Conservation (phyloP, 1,140 invertebrate genomes). For the Grapholita molesta region DNA sequence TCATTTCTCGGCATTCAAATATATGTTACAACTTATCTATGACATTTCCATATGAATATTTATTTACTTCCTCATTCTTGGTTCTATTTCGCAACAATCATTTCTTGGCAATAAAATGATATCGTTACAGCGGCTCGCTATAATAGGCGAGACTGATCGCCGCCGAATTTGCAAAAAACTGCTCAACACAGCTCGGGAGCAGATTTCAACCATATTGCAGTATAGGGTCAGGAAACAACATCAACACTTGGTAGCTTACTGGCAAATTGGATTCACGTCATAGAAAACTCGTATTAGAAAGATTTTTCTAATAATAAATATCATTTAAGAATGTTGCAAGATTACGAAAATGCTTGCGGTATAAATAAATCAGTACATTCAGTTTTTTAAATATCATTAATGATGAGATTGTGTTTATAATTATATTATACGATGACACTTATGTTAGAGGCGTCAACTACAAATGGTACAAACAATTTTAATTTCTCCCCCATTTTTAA, state of each 20-base stretch:
- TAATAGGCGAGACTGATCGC: constrained; percentile 50
- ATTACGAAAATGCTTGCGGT: too few species aligned
- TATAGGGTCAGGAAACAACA: constrained; percentile 31
- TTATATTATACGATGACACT: too few species aligned
- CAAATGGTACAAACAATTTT: too few species aligned
- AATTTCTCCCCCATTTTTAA: too few species aligned
- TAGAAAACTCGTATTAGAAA: too few species aligned
- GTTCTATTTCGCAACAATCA: constrained; percentile 25
- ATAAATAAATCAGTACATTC: too few species aligned
- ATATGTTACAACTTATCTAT: background rate
- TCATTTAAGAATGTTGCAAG: too few species aligned
- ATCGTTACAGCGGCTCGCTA: constrained; percentile 40
- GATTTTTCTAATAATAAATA: too few species aligned
- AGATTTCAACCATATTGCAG: constrained; percentile 19
- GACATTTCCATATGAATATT: background rate
- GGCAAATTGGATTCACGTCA: too few species aligned
- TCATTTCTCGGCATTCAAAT: background rate
- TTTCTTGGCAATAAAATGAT: constrained; percentile 47
- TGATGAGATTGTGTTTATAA: too few species aligned
- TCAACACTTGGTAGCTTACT: background rate
- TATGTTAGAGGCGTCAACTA: too few species aligned
- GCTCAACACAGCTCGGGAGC: constrained; percentile 22
- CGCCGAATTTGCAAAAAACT: constrained; percentile 51
- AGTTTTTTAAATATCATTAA: too few species aligned
- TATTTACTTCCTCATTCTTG: constrained; percentile 18